Percentiles rank a stretch among this genome's conserved stretches.
Evolutionary conservation across 23 tunicate species (phyloP).

Genomic region (Styela plicata): DNA sequence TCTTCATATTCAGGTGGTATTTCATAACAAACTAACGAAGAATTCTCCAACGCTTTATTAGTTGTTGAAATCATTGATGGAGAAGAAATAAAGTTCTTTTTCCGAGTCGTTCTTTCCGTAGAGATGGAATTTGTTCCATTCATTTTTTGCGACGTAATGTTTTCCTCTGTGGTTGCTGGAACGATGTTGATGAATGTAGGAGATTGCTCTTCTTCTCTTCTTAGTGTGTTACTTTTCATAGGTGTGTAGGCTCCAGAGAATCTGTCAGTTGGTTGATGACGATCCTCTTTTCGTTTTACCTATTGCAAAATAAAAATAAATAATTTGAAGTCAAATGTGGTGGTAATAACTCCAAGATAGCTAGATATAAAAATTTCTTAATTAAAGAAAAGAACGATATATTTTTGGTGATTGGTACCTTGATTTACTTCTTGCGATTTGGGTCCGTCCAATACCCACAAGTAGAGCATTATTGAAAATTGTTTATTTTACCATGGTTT

Average conservation of each 20-base stretch:
- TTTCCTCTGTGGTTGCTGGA: not conserved
- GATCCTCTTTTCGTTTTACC: not conserved
- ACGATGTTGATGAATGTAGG: not conserved
- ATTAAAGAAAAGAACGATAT: too few species aligned
- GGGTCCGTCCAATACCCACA: too few species aligned
- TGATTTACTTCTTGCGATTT: too few species aligned
- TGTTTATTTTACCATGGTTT: too few species aligned
- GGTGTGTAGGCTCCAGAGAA: constrained; percentile 10
- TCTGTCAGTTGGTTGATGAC: not conserved
- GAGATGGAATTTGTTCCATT: not conserved
- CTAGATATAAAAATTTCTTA: too few species aligned
- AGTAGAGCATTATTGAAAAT: too few species aligned
- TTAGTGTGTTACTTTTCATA: not conserved
- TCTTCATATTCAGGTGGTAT: constrained; percentile 18
- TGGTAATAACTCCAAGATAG: too few species aligned
- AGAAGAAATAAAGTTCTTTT: not conserved
- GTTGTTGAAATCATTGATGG: constrained; percentile 12
- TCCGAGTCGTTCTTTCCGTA: not conserved
- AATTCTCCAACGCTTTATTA: constrained; percentile 1
- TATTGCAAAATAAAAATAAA: too few species aligned
- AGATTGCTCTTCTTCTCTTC: not conserved
- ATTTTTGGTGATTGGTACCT: too few species aligned
- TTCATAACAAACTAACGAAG: constrained; percentile 15
- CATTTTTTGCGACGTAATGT: not conserved
- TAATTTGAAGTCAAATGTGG: too few species aligned